These are phyloP conservation scores for Venustoraphidia nigricollis DNA, from an alignment of 2,888 invertebrate genomes.

Conservation along the genomic window DNA sequence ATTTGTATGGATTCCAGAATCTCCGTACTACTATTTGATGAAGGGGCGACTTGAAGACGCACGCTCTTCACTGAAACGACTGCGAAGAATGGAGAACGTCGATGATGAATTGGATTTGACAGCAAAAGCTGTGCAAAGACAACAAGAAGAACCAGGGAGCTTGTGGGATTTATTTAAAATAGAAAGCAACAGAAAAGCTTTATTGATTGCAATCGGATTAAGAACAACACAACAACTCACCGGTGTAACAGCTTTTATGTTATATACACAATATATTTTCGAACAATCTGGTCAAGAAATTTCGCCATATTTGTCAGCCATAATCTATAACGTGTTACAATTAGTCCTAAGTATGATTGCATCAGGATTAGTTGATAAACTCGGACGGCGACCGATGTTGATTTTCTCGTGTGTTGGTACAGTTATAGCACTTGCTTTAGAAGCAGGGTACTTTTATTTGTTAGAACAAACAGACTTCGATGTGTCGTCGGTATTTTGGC, in stretches of 20 bases:
- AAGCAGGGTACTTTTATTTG: slow-evolving; percentile 1
- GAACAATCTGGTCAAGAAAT: slow-evolving; percentile 12
- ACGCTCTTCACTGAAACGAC: background rate
- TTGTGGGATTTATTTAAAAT: slow-evolving; percentile 4
- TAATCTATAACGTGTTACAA: slow-evolving; percentile 25
- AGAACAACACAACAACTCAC: slow-evolving; percentile 4
- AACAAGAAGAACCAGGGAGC: slow-evolving; percentile 2
- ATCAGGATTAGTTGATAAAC: slow-evolving; percentile 4
- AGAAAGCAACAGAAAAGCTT: slow-evolving; percentile 5
- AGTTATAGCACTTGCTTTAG: background rate
- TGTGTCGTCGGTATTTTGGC: background rate
- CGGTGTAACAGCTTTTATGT: slow-evolving; percentile 1
- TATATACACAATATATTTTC: slow-evolving; percentile 12
- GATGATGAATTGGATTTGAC: slow-evolving; percentile 2
- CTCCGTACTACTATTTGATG: slow-evolving; percentile 12
- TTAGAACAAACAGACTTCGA: background rate
- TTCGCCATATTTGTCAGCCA: slow-evolving; percentile 17
- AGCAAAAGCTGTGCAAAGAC: slow-evolving; percentile 1
- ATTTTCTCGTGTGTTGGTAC: slow-evolving; percentile 16
- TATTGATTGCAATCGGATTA: slow-evolving; percentile 1
- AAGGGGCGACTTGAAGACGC: background rate
- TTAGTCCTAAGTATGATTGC: slow-evolving; percentile 13
- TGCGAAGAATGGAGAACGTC: slow-evolving; percentile 2
- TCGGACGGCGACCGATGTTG: slow-evolving; percentile 26
- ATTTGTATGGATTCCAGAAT: slow-evolving; percentile 12